phyloP scores from a whole-genome alignment of 2,797 vertebrate genomes.

The Gila robusta region DNA sequence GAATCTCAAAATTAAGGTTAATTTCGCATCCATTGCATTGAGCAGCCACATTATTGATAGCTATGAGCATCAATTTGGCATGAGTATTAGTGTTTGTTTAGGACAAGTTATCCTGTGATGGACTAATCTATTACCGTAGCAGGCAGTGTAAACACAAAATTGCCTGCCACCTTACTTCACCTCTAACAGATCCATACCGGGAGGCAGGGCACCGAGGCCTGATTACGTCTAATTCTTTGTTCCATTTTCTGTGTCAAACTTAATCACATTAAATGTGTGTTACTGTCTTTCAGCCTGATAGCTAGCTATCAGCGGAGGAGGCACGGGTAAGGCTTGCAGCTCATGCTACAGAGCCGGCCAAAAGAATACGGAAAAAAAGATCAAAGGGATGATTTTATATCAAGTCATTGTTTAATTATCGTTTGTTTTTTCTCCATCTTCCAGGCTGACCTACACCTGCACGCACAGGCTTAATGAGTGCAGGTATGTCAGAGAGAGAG shows the following conservation, averaged over 20 bases:
- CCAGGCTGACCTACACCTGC: constrained; percentile 52
- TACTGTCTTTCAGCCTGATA: constrained; percentile 50
- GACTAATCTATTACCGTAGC: constrained; percentile 65
- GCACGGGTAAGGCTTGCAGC: not conserved
- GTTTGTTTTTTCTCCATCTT: constrained; percentile 12
- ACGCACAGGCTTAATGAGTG: constrained; percentile 51
- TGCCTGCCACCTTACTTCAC: constrained; percentile 54
- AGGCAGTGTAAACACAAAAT: constrained; percentile 52
- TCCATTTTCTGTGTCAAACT: constrained; percentile 63
- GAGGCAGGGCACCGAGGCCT: constrained; percentile 44
- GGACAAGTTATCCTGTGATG: constrained; percentile 70
- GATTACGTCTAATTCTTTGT: constrained; percentile 60
- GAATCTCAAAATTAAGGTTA: constrained; percentile 54
- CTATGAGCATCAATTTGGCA: constrained; percentile 68
- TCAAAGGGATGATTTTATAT: constrained; percentile 18
- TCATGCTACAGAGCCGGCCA: constrained; percentile 21
- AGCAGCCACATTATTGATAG: constrained; percentile 71
- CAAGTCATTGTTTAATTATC: constrained; percentile 53
- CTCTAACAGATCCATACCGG: constrained; percentile 48
- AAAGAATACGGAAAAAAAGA: not conserved
- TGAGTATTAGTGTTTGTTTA: constrained; percentile 66
- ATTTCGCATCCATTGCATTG: constrained; percentile 52
- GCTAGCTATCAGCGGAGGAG: constrained; percentile 32
- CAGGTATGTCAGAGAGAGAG: constrained; percentile 38
- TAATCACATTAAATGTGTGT: constrained; percentile 62